Percentiles rank a stretch among this genome's conserved stretches.
Conservation (phyloP, 2,888 invertebrate genomes). For the Dilophus febrilis region DNA sequence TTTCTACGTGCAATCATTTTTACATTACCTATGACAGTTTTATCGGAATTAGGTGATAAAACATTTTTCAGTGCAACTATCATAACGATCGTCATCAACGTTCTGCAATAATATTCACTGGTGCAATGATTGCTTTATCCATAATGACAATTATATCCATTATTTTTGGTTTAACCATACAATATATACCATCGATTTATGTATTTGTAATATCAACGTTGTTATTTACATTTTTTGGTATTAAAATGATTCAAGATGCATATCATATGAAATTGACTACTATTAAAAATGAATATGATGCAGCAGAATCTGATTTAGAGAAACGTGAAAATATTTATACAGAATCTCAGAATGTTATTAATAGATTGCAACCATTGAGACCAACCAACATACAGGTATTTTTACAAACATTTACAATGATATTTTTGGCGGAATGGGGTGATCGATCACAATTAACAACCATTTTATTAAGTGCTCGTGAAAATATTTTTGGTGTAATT, state of each 20-base stretch:
- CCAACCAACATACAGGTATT: slow-evolving; percentile 52
- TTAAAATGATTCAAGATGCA: slow-evolving; percentile 96
- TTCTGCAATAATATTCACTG: slow-evolving; percentile 74
- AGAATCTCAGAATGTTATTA: slow-evolving; percentile 12
- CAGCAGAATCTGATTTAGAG: slow-evolving; percentile 85
- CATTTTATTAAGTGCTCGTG: slow-evolving; percentile 89
- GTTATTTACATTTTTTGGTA: slow-evolving; percentile 87
- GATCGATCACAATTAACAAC: slow-evolving; percentile 96
- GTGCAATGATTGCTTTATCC: slow-evolving; percentile 81
- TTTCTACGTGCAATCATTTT: slow-evolving; percentile 91
- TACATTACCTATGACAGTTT: slow-evolving; percentile 87
- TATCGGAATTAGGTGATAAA: slow-evolving; percentile 96
- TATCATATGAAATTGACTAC: slow-evolving; percentile 85
- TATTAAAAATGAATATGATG: slow-evolving; percentile 90
- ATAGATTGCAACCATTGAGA: slow-evolving; percentile 27
- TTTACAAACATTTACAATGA: slow-evolving; percentile 91
- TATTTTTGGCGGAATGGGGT: slow-evolving; percentile 98
- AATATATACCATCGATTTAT: slow-evolving; percentile 79
- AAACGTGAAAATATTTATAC: slow-evolving; percentile 59
- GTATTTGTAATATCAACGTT: slow-evolving; percentile 94
- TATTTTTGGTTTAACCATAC: slow-evolving; percentile 86
- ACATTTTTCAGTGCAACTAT: slow-evolving; percentile 99
- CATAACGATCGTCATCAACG: slow-evolving; percentile 99
- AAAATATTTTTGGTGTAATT: slow-evolving; percentile 86
- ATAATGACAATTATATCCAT: slow-evolving; percentile 92